phyloP scores from a whole-genome alignment of 30 jellyfish, hydroid and myxozoan genomes.

The Turritopsis rubra region DNA sequence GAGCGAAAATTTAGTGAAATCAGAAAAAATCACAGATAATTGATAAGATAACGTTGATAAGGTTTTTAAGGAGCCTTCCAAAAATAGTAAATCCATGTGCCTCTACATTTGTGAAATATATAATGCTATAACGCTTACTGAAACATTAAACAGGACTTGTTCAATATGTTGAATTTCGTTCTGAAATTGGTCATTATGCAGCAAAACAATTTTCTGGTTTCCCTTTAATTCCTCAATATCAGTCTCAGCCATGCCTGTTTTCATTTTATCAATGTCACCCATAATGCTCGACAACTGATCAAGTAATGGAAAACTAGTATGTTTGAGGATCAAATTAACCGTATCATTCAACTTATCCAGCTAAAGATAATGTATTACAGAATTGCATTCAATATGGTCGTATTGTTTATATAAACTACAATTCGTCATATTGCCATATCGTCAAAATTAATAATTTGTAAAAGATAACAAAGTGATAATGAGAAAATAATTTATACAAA shows the following conservation, averaged over 20 bases:
- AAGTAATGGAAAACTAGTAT: not conserved
- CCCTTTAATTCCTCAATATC: slow-evolving; percentile 27
- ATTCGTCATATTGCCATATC: too few relatives aligned
- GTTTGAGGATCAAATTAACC: not conserved
- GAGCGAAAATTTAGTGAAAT: too few relatives aligned
- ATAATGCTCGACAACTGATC: not conserved
- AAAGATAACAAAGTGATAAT: not conserved
- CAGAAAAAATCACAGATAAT: too few relatives aligned
- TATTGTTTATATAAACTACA: too few relatives aligned
- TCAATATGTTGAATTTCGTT: not conserved
- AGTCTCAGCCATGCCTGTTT: slow-evolving; percentile 41
- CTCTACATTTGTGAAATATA: not conserved
- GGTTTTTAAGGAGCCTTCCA: too few relatives aligned
- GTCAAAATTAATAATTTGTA: too few relatives aligned
- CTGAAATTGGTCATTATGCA: not conserved
- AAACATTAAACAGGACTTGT: slow-evolving; percentile 4
- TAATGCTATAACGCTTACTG: slow-evolving; percentile 11
- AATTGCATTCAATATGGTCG: too few relatives aligned
- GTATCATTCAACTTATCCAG: not conserved
- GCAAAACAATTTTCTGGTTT: not conserved
- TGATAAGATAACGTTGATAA: too few relatives aligned
- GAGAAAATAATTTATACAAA: not conserved
- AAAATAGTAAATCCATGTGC: not conserved
- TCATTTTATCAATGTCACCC: slow-evolving; percentile 15
- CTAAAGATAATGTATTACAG: not conserved